Conservation (phyloP, 1,140 invertebrate species). For the Pseudachorutes palmiensis region DNA sequence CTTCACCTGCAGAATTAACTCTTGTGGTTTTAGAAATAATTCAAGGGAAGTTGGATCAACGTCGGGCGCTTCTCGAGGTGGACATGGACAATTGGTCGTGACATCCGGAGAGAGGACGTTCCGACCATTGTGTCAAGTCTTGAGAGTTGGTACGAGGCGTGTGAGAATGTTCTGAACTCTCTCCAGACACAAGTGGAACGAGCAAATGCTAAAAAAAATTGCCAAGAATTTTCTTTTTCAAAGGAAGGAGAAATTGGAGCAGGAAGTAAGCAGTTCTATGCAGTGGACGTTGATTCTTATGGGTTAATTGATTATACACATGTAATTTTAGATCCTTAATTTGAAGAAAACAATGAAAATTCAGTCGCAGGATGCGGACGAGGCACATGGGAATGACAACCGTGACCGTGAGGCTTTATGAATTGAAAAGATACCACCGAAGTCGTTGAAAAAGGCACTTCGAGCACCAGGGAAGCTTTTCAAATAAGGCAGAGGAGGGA, state of each 20-base stretch:
- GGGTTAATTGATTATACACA: neutral
- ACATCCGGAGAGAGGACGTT: slow-evolving; percentile 74
- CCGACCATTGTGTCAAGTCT: slow-evolving; percentile 66
- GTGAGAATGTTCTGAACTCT: slow-evolving; percentile 75
- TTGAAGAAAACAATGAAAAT: slow-evolving; percentile 74
- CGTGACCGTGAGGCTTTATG: slow-evolving; percentile 42
- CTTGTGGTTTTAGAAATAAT: slow-evolving; percentile 66
- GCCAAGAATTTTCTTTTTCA: slow-evolving; percentile 63
- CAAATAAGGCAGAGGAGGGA: no score
- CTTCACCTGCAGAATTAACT: slow-evolving; percentile 1
- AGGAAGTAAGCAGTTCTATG: slow-evolving; percentile 54
- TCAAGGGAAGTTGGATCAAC: slow-evolving; percentile 91
- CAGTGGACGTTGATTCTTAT: neutral
- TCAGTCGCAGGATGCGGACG: slow-evolving; percentile 59
- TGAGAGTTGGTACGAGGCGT: slow-evolving; percentile 84
- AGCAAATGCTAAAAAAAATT: slow-evolving; percentile 78
- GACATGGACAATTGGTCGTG: slow-evolving; percentile 88
- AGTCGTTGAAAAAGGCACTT: slow-evolving; percentile 24
- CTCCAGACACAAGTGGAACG: slow-evolving; percentile 81
- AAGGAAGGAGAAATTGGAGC: slow-evolving; percentile 74
- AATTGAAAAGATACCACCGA: slow-evolving; percentile 37
- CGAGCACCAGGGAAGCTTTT: no score
- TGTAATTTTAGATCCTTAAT: slow-evolving; percentile 56
- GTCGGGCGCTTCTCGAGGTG: slow-evolving; percentile 83
- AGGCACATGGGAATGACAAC: slow-evolving; percentile 34